These are phyloP conservation scores for Brotula barbata DNA, from an alignment of 2,797 vertebrate species.

Conservation along the genomic window DNA sequence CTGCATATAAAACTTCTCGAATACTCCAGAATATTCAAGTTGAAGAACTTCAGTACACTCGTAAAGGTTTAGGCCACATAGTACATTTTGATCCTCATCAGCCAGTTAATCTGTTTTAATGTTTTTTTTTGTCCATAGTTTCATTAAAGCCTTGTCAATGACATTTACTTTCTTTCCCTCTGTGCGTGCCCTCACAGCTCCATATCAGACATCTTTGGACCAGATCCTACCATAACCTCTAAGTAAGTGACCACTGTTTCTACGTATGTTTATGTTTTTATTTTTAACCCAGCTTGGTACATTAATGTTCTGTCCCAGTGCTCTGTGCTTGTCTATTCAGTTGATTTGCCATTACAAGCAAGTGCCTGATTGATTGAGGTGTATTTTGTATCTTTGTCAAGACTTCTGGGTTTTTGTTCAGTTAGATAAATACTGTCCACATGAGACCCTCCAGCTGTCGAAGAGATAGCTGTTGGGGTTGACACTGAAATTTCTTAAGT, in stretches of 20 bases:
- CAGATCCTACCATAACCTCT: slow-evolving; percentile 45
- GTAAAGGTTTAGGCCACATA: no score
- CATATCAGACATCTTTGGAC: slow-evolving; percentile 70
- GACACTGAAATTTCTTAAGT: no score
- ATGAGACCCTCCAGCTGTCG: no score
- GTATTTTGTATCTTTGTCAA: background rate
- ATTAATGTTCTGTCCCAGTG: background rate
- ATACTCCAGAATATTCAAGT: no score
- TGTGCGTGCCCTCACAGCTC: slow-evolving; percentile 52
- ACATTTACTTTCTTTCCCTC: slow-evolving; percentile 18
- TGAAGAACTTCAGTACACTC: no score
- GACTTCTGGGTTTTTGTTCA: background rate
- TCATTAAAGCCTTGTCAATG: slow-evolving; percentile 9
- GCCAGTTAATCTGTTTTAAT: no score
- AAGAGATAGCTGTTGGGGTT: no score
- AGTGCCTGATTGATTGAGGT: slow-evolving; percentile 1
- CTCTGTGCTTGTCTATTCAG: background rate
- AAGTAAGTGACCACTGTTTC: slow-evolving; percentile 61
- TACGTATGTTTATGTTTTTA: no score
- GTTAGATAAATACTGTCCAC: background rate
- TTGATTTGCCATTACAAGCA: background rate
- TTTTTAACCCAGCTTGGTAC: background rate
- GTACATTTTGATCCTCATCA: no score
- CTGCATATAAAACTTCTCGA: no score
- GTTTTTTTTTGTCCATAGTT: background rate